Base-by-base conservation (phyloP, 2,888 invertebrate genomes). In the Pocota personata region DNA sequence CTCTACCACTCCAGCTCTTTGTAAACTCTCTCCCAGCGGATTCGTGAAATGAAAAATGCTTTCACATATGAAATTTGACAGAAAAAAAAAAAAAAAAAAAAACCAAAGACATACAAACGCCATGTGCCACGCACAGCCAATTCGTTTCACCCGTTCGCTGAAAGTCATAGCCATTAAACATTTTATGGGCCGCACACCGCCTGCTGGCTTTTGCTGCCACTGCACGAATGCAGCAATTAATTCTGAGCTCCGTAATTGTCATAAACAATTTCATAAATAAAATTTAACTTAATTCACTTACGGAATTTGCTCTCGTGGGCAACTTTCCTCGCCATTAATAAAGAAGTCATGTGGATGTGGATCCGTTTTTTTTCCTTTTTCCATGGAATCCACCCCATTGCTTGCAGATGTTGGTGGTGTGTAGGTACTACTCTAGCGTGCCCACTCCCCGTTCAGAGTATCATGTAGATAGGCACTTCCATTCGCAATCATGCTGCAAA, bases 201-300 rank as follows among this genome's bases (percentile, higher is more conserved):
- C 60, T 75, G 75, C 69, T 64, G 80, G 55, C 58, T 62, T 78
- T 50, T 80, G 84, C 80, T 80, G 80, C 40, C 82, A 37, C 62
- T 86, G 86, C 86, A 86, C 76, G 86, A 82, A 76, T 77, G 71
- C 80, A 86, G 86, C 82, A 86, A 86, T 86, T 86, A 86, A 86
- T 86, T 86, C 24, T 30, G 48, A 52, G 60, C 82, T 77, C 55
- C 76, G 76, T 86, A 82, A 86, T 86, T 86, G 86, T 82, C 82
- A 82, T 86, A 86, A 86, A 86, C 82, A 86, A 86, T 82, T 86
- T 82, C 86, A 86, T 86, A 86, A 86, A 86, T 86, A 86, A 86
- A 86, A 82, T 86, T 86, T 66, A 82, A 76, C 82, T 86, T 82
- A 86, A 82, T 82, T 86, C 82, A 86, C 86, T 86, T 77, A 82